Evolutionary conservation across 2,113 vertebrate genomes (phyloP), one percentile per base, ranked within the genome.

Genomic region (Choloepus hoffmanni): DNA sequence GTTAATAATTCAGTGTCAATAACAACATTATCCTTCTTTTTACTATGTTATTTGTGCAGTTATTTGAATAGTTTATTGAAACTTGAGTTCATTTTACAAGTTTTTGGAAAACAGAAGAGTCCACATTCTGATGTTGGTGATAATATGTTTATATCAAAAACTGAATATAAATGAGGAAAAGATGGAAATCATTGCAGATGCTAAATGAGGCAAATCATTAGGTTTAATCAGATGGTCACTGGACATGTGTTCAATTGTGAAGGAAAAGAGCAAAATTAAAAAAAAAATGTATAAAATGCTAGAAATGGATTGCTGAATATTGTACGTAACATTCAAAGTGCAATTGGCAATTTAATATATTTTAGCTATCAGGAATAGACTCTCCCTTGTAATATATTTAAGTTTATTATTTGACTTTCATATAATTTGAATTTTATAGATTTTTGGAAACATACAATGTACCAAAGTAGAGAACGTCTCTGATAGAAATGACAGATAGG

Each of bases 21-120:
- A 60, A 70, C 28, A 81, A 1, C 2, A 48, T 58, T n/a, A n/a
- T 36, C 40, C 33, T 85, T 84, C 9, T 70, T 89, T 87, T 63
- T 72, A 84, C 2, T 63, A 16, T 53, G 50, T 72, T 50, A 86
- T 40, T 78, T 88, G 36, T 1, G 78, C 9, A 83, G 12, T 79
- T 72, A 95, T 16, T 90, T 84, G 63, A 92, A 62, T 95, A 78
- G 62, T 73, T 89, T 58, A 48, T 68, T 91, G 16, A 18, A 73
- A 60, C 13, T 58, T 43, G 3, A 95, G 62, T 15, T 63, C 63
- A 43, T 6, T 85, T 12, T 50, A 18, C 43, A 87, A 12, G 3
- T 55, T 91, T 79, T 55, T 16, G 19, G 40, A 82, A 90, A 96
- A 72, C 23, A 13, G 23, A 70, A 79, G 96, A 97, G 62, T 63